A percentile compares a stretch with the other conserved stretches of the same genome.
phyloP scores from a whole-genome alignment of 2,113 vertebrate genomes.

The Stigmatopora nigra region DNA sequence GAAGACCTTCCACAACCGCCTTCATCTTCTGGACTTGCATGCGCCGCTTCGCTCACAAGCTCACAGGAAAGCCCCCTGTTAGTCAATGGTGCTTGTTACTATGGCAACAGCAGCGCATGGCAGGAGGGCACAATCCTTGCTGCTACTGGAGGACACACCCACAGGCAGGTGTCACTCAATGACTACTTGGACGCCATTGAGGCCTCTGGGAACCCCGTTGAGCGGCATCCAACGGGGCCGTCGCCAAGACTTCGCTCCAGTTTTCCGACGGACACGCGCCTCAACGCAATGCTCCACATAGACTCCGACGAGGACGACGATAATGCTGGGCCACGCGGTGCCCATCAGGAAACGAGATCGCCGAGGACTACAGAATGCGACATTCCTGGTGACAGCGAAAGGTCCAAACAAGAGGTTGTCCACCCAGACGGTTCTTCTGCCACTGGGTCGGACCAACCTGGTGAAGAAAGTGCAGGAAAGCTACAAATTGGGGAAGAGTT shows the following conservation, averaged over 20 bases:
- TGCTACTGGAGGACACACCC: conserved; percentile 45
- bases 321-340: conserved; percentile 30
- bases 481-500: conserved; percentile 3
- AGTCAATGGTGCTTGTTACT: conserved; percentile 49
- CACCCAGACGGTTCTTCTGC: conserved; percentile 16
- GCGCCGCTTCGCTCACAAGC: conserved; percentile 58
- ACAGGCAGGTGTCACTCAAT: conserved; percentile 85
- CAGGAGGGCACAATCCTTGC: conserved; percentile 22
- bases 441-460: conserved; percentile 3
- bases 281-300: conserved; percentile 94
- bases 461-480: conserved; percentile 4
- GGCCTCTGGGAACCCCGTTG: conserved; percentile 63
- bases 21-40: conserved; percentile 28
- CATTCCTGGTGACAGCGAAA: conserved; percentile 5
- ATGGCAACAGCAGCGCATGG: conserved; percentile 21
- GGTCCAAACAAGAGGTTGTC: conserved; percentile 12
- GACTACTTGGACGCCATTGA: conserved; percentile 87
- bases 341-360: conserved; percentile 20
- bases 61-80: conserved; percentile 58
- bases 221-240: conserved; percentile 67
- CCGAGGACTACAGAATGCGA: conserved; percentile 8
- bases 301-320: conserved; percentile 94
- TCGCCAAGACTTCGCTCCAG: conserved; percentile 90
- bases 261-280: conserved; percentile 90
- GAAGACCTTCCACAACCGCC: conserved; percentile 75